Conservation (phyloP, 1,140 invertebrate species). For the Andrena cerasifolii region DNA sequence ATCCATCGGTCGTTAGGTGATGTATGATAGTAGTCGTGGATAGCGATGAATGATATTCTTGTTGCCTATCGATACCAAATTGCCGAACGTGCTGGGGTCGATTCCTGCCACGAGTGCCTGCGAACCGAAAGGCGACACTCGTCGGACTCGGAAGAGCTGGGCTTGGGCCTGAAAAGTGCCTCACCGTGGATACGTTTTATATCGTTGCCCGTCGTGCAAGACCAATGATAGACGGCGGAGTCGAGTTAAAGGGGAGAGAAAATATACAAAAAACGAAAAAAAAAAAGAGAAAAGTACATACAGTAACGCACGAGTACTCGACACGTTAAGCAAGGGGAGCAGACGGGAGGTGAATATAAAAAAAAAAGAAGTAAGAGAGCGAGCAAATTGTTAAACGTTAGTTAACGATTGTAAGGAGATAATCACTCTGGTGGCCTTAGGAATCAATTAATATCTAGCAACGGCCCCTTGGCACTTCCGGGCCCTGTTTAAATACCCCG, state of each 20-base stretch:
- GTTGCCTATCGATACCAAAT: conserved; percentile 50
- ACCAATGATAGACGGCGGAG: conserved; percentile 45
- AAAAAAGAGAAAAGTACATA: conserved; percentile 33
- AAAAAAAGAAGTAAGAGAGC: conserved; percentile 29
- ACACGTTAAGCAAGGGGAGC: neutral
- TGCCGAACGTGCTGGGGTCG: conserved; percentile 38
- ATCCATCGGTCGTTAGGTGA: conserved; percentile 37
- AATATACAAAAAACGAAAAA: conserved; percentile 21
- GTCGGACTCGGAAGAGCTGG: conserved; percentile 66
- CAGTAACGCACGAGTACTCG: conserved; percentile 2
- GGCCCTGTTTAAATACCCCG: conserved; percentile 49
- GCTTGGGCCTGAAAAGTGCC: conserved; percentile 75
- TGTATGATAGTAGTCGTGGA: conserved; percentile 39
- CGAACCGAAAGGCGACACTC: conserved; percentile 22
- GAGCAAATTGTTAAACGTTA: conserved; percentile 71
- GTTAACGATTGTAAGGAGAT: conserved; percentile 75
- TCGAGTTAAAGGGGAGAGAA: conserved; percentile 27
- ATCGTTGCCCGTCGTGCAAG: conserved; percentile 55
- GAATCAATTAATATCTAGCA: conserved; percentile 77
- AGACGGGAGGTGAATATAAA: neutral
- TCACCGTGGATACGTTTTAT: conserved; percentile 73
- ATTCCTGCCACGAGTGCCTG: conserved; percentile 55
- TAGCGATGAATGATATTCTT: conserved; percentile 57
- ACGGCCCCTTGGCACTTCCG: conserved; percentile 71
- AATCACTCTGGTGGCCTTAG: conserved; percentile 81